Percentiles rank a stretch among this genome's conserved stretches.
These are phyloP conservation scores for Sebastiscus albofasciatus DNA, from an alignment of 2,797 vertebrate species.

Conservation along the genomic window DNA sequence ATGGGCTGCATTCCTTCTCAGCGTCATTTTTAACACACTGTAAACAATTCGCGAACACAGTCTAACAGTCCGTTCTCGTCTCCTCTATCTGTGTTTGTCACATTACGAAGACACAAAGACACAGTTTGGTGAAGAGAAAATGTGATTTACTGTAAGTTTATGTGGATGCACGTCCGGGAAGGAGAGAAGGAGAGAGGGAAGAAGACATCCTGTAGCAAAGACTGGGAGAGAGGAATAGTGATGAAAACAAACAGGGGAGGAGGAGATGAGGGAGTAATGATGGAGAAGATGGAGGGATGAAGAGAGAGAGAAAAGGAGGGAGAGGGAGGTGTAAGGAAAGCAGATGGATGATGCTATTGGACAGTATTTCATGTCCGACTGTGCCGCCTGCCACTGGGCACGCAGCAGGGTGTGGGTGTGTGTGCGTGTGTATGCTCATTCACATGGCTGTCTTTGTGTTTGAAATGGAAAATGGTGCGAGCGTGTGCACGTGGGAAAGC, in stretches of 20 bases:
- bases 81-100: slow-evolving; percentile 7
- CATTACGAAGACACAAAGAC: slow-evolving; percentile 5
- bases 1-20: background rate
- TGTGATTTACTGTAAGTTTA: slow-evolving; percentile 29
- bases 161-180: background rate
- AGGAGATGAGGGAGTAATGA: slow-evolving; percentile 43
- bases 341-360: slow-evolving; percentile 82
- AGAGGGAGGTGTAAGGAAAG: slow-evolving; percentile 65
- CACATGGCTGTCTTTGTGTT: slow-evolving; percentile 39
- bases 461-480: slow-evolving; percentile 36
- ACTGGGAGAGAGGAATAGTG: slow-evolving; percentile 7
- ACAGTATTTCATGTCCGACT: slow-evolving; percentile 85
- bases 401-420: slow-evolving; percentile 65
- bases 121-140: slow-evolving; percentile 8
- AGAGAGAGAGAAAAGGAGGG: slow-evolving; percentile 13
- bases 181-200: background rate
- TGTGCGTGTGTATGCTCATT: slow-evolving; percentile 29
- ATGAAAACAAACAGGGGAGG: slow-evolving; percentile 20
- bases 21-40: background rate
- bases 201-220: background rate
- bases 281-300: slow-evolving; percentile 41
- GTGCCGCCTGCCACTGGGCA: slow-evolving; percentile 74
- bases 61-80: background rate
- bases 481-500: slow-evolving; percentile 1
- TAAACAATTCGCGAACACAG: background rate